These are phyloP conservation scores for Drosophila sproati DNA, from an alignment of 1,140 invertebrate species.

Conservation along the genomic window DNA sequence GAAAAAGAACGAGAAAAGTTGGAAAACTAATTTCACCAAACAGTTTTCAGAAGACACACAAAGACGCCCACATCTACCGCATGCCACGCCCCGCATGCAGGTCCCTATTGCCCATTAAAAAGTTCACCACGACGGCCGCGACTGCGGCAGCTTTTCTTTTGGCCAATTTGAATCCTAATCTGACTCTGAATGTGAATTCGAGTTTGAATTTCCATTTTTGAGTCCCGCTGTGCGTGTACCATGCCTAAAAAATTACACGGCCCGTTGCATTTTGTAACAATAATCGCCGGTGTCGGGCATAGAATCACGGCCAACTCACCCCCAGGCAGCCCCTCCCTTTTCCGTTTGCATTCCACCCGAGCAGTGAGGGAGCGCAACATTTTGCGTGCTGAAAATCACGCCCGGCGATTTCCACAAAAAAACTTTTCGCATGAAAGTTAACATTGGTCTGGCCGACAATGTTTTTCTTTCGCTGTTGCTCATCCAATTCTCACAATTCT, in stretches of 20 bases:
- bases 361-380: neutral
- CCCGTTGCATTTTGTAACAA: constrained; percentile 75
- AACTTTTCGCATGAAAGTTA: constrained; percentile 80
- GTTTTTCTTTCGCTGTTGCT: constrained; percentile 44
- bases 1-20: constrained; percentile 68
- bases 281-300: constrained; percentile 76
- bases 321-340: neutral
- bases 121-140: constrained; percentile 19
- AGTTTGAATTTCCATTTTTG: constrained; percentile 65
- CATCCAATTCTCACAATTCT: constrained; percentile 21
- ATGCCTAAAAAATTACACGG: constrained; percentile 73
- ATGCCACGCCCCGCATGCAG: neutral
- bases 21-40: constrained; percentile 81
- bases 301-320: constrained; percentile 36
- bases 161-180: constrained; percentile 77
- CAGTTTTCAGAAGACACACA: constrained; percentile 66
- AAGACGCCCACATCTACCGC: constrained; percentile 10
- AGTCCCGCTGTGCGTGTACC: constrained; percentile 42
- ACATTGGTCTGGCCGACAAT: constrained; percentile 43
- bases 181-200: constrained; percentile 40
- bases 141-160: constrained; percentile 44
- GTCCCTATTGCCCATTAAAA: constrained; percentile 21
- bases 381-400: constrained; percentile 48
- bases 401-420: constrained; percentile 60
- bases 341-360: neutral